Evolutionary conservation across 1,140 invertebrate species (phyloP).

Genomic region (Sarcophaga bullata): DNA sequence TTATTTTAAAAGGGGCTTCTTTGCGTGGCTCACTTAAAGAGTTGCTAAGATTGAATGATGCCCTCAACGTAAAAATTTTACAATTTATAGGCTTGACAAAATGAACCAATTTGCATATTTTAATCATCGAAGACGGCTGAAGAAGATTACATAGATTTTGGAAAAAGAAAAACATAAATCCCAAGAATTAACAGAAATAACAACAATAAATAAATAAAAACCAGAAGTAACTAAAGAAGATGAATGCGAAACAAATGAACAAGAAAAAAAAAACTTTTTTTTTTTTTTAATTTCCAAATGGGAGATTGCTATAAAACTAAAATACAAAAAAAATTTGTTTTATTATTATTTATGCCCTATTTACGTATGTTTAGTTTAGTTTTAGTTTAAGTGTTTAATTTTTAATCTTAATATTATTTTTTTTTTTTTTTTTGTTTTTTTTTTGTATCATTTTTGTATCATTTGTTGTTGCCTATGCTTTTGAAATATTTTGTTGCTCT

Average conservation of each 20-base stretch:
- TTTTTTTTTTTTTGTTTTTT: too few species aligned
- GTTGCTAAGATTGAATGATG: conserved; percentile 46
- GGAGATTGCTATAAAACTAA: not conserved
- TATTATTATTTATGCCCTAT: not conserved
- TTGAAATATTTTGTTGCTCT: not conserved
- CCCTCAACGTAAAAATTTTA: conserved; percentile 16
- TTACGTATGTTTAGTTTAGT: not conserved
- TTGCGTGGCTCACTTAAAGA: conserved; percentile 38
- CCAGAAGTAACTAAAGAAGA: conserved; percentile 31
- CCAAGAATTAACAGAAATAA: conserved; percentile 39
- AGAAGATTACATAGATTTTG: conserved; percentile 13
- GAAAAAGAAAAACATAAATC: not conserved
- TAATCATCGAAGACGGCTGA: not conserved
- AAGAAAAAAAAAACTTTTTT: conserved; percentile 3
- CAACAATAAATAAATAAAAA: conserved; percentile 23
- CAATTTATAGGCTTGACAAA: conserved; percentile 44
- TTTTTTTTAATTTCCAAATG: not conserved
- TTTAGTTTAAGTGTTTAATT: not conserved
- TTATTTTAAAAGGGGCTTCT: not conserved
- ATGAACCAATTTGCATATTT: conserved; percentile 11
- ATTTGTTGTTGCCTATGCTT: not conserved
- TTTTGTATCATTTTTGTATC: not conserved
- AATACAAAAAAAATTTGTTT: too few species aligned
- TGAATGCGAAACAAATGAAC: conserved; percentile 31
- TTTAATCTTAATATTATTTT: too few species aligned